These are phyloP conservation scores for Phrixothrix hirtus DNA, from an alignment of 2,888 invertebrate species.

Conservation along the genomic window DNA sequence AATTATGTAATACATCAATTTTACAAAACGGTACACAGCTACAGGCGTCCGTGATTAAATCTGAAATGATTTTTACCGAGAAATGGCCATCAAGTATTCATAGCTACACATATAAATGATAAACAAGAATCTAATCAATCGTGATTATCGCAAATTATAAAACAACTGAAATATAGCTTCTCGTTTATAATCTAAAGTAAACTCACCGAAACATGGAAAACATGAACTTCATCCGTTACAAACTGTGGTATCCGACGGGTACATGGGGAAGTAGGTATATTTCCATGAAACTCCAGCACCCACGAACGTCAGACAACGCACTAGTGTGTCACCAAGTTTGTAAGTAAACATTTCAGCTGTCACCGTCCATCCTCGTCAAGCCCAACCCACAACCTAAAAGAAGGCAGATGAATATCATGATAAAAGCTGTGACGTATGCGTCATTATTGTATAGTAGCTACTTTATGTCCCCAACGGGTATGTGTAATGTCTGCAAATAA, in stretches of 20 bases:
- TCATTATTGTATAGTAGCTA: slow-evolving; percentile 46
- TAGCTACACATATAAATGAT: no score
- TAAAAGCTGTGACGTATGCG: slow-evolving; percentile 53
- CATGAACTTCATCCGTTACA: background rate
- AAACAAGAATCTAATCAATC: no score
- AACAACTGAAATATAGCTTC: no score
- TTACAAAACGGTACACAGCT: background rate
- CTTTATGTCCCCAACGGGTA: slow-evolving; percentile 42
- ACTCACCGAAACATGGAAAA: background rate
- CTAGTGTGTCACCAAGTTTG: slow-evolving; percentile 48
- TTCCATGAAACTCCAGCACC: slow-evolving; percentile 19
- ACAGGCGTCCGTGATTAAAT: background rate
- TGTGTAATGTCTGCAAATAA: slow-evolving; percentile 53
- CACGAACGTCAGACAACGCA: slow-evolving; percentile 47
- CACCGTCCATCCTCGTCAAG: slow-evolving; percentile 48
- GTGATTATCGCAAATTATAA: no score
- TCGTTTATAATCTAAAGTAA: no score
- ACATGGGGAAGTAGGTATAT: slow-evolving; percentile 1
- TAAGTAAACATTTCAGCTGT: slow-evolving; percentile 46
- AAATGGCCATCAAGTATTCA: no score
- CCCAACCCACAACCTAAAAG: slow-evolving; percentile 42
- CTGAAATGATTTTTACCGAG: no score
- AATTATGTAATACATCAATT: background rate
- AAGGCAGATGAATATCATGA: slow-evolving; percentile 46
- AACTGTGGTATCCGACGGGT: slow-evolving; percentile 15